These are phyloP conservation scores for Phortica variegata DNA, from an alignment of 1,140 invertebrate species.

Conservation along the genomic window DNA sequence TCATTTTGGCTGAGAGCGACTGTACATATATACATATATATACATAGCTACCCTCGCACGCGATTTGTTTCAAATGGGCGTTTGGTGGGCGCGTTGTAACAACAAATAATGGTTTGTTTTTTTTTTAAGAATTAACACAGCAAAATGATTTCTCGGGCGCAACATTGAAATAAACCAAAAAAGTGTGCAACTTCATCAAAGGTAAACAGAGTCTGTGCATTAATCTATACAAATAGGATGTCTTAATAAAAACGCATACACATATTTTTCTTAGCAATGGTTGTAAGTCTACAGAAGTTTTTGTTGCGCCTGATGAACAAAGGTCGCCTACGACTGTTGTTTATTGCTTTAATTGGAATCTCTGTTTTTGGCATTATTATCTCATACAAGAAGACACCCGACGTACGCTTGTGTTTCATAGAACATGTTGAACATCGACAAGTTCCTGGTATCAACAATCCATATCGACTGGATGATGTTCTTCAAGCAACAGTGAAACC, in stretches of 20 bases:
- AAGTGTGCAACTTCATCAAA: too few relatives aligned
- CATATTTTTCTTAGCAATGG: too few relatives aligned
- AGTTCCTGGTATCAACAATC: background rate
- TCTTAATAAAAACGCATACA: too few relatives aligned
- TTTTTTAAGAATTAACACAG: too few relatives aligned
- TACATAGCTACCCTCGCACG: conserved; percentile 3
- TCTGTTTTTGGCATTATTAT: conserved; percentile 5
- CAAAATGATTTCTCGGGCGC: too few relatives aligned
- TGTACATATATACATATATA: background rate
- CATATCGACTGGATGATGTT: conserved; percentile 29
- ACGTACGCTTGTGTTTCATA: conserved; percentile 18
- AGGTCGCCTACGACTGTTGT: conserved; percentile 2
- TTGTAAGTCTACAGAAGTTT: conserved; percentile 9
- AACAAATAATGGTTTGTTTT: too few relatives aligned
- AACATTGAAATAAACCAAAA: too few relatives aligned
- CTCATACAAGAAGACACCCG: conserved; percentile 1
- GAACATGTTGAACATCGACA: background rate
- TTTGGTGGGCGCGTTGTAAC: too few relatives aligned
- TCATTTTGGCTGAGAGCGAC: background rate
- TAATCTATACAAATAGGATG: too few relatives aligned
- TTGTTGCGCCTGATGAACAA: conserved; percentile 1
- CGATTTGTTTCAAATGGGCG: too few relatives aligned
- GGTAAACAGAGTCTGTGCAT: too few relatives aligned
- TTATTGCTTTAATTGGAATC: background rate
- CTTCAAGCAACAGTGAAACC: conserved; percentile 29